These are phyloP conservation scores for Hippocampus kuda DNA, from an alignment of 2,797 vertebrate species.

Conservation along the genomic window DNA sequence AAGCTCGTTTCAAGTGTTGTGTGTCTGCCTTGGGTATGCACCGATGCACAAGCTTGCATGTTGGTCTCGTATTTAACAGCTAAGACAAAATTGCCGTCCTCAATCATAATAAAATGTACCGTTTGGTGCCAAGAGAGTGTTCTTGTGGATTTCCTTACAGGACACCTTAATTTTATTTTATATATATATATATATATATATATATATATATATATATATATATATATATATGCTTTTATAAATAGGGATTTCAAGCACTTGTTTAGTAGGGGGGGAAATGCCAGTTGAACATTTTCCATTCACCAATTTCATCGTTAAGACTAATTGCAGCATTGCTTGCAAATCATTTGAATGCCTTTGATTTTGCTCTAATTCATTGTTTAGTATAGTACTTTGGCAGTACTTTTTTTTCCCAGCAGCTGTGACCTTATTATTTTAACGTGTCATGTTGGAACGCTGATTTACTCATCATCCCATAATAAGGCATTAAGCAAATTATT, in stretches of 20 bases:
- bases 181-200: too few species aligned
- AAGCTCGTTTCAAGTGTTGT: constrained; percentile 14
- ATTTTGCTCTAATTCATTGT: constrained; percentile 48
- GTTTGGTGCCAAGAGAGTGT: constrained; percentile 22
- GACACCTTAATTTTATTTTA: not conserved
- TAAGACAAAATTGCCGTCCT: constrained; percentile 24
- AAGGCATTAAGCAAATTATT: constrained; percentile 70
- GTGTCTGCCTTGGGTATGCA: constrained; percentile 17
- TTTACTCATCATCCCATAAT: constrained; percentile 60
- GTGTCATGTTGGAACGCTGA: constrained; percentile 51
- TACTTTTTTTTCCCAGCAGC: constrained; percentile 38
- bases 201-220: too few species aligned
- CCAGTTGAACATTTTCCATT: constrained; percentile 12
- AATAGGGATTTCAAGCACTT: constrained; percentile 3
- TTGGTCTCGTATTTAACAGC: constrained; percentile 38
- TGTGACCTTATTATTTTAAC: constrained; percentile 59
- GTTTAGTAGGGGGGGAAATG: constrained; percentile 6
- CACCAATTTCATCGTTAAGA: constrained; percentile 23
- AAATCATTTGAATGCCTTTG: constrained; percentile 35
- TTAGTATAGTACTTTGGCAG: constrained; percentile 44
- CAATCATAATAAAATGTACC: constrained; percentile 21
- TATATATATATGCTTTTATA: not conserved
- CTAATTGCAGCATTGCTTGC: constrained; percentile 43
- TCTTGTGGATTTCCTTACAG: constrained; percentile 24
- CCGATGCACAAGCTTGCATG: constrained; percentile 21